These are phyloP conservation scores for Amphibalanus amphitrite DNA, from an alignment of 1,140 invertebrate species.

Conservation along the genomic window DNA sequence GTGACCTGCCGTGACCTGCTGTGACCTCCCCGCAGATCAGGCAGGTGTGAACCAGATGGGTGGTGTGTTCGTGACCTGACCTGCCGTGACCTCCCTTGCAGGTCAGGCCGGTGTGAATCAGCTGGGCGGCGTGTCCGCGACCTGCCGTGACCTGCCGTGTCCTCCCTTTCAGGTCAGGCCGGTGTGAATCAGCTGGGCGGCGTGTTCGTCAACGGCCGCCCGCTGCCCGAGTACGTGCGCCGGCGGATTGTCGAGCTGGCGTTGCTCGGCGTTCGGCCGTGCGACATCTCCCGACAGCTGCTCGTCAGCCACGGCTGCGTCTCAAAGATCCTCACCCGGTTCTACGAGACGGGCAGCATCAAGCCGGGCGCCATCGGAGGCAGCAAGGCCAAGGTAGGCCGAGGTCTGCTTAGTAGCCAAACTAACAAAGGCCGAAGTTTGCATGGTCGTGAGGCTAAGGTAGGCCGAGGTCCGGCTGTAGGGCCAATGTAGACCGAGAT, in stretches of 20 bases:
- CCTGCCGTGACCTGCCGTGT: slow-evolving; percentile 62
- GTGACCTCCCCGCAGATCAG: slow-evolving; percentile 43
- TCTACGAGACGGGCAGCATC: slow-evolving; percentile 81
- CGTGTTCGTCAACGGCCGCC: slow-evolving; percentile 88
- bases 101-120: slow-evolving; percentile 91
- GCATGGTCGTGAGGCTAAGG: no score
- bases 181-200: slow-evolving; percentile 91
- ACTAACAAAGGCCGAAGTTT: no score
- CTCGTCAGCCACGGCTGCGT: slow-evolving; percentile 86
- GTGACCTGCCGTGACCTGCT: slow-evolving; percentile 82
- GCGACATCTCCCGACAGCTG: slow-evolving; percentile 85
- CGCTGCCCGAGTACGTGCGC: slow-evolving; percentile 81
- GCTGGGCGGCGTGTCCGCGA: slow-evolving; percentile 87
- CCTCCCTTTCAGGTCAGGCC: slow-evolving; percentile 51
- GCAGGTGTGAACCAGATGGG: slow-evolving; percentile 90
- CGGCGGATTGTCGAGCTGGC: slow-evolving; percentile 84
- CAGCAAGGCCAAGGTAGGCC: slow-evolving; percentile 71
- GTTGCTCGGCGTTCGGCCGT: slow-evolving; percentile 74
- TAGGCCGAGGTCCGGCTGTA: no score
- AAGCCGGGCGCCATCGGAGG: slow-evolving; percentile 86
- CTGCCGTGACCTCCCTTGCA: slow-evolving; percentile 32
- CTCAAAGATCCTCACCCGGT: slow-evolving; percentile 87
- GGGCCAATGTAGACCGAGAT: no score
- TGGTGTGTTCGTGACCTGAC: slow-evolving; percentile 90
- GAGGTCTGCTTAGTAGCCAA: no score